Percentiles rank a stretch among this genome's conserved stretches.
Conservation (phyloP, 2,113 vertebrate genomes). For the Trogon surrucura region DNA sequence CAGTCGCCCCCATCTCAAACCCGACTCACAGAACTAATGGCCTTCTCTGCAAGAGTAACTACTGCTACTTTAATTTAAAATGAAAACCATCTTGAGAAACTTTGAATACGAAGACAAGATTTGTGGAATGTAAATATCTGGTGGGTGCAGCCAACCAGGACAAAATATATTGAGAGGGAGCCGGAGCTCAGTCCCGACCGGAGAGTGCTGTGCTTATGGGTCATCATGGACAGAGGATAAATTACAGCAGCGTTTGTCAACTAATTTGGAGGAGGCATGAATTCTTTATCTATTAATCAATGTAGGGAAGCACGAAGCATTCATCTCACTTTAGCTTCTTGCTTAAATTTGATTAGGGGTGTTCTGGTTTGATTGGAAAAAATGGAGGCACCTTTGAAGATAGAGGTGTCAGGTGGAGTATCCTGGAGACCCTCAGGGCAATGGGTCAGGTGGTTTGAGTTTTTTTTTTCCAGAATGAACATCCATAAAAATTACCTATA, state of each 20-base stretch:
- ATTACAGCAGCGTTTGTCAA: conserved; percentile 41
- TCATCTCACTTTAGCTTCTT: conserved; percentile 53
- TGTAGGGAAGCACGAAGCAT: conserved; percentile 43
- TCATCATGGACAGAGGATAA: not conserved
- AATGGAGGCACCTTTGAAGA: not conserved
- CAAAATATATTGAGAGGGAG: not conserved
- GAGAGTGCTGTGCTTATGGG: not conserved
- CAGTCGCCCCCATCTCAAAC: not conserved
- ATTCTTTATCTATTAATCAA: conserved; percentile 65
- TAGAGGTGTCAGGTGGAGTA: not conserved
- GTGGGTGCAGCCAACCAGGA: conserved; percentile 19
- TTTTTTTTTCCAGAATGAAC: not conserved
- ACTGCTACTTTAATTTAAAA: not conserved
- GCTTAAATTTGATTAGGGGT: conserved; percentile 49
- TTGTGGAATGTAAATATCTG: not conserved
- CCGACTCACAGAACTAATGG: not conserved
- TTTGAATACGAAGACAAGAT: not conserved
- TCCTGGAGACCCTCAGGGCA: not conserved
- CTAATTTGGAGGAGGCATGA: conserved; percentile 29
- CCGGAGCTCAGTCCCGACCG: not conserved
- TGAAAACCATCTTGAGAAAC: not conserved
- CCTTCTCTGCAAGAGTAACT: not conserved
- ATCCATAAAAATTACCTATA: not conserved
- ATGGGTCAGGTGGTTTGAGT: not conserved
- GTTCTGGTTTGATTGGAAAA: conserved; percentile 19